Percentiles rank a stretch among this genome's conserved stretches.
phyloP scores from a whole-genome alignment of 2,797 vertebrate species.

The Coregonus sp. region DNA sequence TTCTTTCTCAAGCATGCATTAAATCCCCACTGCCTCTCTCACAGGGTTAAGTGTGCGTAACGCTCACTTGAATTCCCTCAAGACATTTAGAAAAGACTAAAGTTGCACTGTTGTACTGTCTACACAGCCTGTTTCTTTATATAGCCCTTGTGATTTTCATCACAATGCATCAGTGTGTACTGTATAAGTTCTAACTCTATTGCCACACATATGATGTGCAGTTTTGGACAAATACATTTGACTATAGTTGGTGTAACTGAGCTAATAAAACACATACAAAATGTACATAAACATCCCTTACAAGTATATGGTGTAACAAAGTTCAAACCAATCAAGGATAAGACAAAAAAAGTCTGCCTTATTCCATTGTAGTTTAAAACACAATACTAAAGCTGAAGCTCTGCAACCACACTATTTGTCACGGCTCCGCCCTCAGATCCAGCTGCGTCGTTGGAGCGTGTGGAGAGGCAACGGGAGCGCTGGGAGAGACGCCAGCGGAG shows the following conservation, averaged over 20 bases:
- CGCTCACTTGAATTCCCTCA: neutral
- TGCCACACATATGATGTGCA: neutral
- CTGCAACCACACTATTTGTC: neutral
- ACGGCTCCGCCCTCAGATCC: constrained; percentile 57
- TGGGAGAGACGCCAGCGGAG: constrained; percentile 79
- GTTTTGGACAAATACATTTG: neutral
- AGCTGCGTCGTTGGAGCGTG: constrained; percentile 47
- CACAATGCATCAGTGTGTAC: neutral
- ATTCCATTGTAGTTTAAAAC: neutral
- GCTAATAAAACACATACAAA: neutral
- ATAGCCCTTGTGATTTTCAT: neutral
- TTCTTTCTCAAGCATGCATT: neutral
- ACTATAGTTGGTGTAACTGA: neutral
- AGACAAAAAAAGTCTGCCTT: neutral
- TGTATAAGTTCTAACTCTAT: neutral
- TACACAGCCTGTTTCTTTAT: neutral
- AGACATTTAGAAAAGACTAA: neutral
- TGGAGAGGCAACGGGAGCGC: constrained; percentile 75
- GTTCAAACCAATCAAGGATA: neutral
- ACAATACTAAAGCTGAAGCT: neutral
- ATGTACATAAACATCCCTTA: neutral
- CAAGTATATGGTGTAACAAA: neutral
- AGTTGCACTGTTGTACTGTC: neutral
- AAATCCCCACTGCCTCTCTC: constrained; percentile 1
- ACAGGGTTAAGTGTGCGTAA: neutral